These are phyloP conservation scores for Hemicordylus capensis DNA, from an alignment of 2,113 vertebrate species.

Conservation along the genomic window DNA sequence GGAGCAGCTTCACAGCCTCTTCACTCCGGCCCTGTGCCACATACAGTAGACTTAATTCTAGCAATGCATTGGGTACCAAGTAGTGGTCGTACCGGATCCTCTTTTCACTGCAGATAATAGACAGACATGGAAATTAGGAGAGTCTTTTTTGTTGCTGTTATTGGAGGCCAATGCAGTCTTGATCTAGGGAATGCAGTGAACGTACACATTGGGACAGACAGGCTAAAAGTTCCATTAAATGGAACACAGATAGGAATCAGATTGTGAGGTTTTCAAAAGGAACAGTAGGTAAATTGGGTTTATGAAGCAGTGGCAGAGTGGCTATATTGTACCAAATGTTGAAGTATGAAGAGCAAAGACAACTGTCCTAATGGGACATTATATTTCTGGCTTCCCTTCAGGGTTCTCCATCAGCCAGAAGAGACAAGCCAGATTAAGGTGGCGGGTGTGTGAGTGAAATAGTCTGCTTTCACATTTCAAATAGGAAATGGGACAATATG, in stretches of 20 bases:
- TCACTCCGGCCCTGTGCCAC: conserved; percentile 82
- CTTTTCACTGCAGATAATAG: conserved; percentile 77
- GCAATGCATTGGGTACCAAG: conserved; percentile 87
- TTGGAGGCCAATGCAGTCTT: background rate
- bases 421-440: background rate
- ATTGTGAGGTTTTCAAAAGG: background rate
- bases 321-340: background rate
- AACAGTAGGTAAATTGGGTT: background rate
- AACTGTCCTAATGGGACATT: no score
- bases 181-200: background rate
- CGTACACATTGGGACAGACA: no score
- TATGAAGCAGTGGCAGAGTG: background rate
- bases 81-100: conserved; percentile 93
- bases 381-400: background rate
- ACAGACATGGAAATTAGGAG: background rate
- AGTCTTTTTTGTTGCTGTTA: background rate
- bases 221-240: background rate
- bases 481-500: no score
- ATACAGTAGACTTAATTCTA: conserved; percentile 87
- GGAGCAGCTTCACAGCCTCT: conserved; percentile 85
- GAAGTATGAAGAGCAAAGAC: no score
- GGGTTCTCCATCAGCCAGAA: background rate
- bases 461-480: no score
- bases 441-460: no score
- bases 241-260: background rate